Percentiles rank a stretch among this genome's conserved stretches.
Evolutionary conservation across 2,113 vertebrate genomes (phyloP).

Genomic region (Grantiella picta): DNA sequence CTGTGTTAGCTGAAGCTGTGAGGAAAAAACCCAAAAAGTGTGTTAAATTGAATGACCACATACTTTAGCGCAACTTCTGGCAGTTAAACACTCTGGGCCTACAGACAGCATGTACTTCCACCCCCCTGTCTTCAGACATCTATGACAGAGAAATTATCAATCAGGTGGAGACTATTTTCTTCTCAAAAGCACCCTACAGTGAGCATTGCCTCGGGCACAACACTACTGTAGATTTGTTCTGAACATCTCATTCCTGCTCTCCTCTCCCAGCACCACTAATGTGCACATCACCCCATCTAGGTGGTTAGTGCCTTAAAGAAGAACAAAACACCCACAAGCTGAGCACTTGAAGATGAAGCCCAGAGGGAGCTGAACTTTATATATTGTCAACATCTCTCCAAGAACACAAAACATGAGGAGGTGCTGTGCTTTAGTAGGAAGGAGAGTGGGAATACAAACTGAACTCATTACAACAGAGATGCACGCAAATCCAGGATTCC

Average conservation of each 20-base stretch:
- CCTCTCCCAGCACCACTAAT: neutral
- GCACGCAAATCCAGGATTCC: neutral
- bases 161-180: neutral
- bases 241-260: neutral
- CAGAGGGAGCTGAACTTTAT: neutral
- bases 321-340: neutral
- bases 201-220: neutral
- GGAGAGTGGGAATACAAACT: neutral
- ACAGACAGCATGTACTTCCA: neutral
- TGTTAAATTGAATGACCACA: neutral
- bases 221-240: neutral
- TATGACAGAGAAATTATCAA: neutral
- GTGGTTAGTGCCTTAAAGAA: neutral
- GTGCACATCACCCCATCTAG: neutral
- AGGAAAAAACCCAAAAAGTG: neutral
- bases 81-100: neutral
- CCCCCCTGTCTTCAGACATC: neutral
- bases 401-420: neutral
- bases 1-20: constrained; percentile 95
- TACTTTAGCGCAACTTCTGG: neutral
- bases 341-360: neutral
- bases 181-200: neutral
- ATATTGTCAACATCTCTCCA: neutral
- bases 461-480: neutral
- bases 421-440: neutral